Evolutionary conservation across 2,113 vertebrate genomes (phyloP).

Genomic region (Corythoichthys haematopterus): DNA sequence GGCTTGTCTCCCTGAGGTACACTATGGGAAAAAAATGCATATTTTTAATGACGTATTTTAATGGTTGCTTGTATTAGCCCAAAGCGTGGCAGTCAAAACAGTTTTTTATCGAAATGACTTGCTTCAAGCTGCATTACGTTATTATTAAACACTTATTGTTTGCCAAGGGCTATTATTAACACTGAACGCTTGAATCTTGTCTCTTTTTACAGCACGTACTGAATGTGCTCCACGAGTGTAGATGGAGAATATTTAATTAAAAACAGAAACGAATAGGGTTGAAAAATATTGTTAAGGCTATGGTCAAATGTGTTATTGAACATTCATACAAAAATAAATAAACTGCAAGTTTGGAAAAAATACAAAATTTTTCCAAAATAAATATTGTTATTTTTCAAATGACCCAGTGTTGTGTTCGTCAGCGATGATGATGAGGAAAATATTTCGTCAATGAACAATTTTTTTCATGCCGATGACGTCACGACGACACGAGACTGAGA

Average conservation of each 20-base stretch:
- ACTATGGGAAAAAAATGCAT: not conserved
- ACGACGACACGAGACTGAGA: no score
- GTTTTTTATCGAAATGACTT: not conserved
- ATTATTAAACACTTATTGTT: not conserved
- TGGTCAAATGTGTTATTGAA: not conserved
- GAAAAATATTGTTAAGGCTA: not conserved
- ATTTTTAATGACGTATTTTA: not conserved
- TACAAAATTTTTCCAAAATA: no score
- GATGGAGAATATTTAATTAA: not conserved
- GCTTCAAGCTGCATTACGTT: not conserved
- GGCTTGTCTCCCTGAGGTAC: not conserved
- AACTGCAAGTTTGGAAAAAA: no score
- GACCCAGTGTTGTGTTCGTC: no score
- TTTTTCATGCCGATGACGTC: no score
- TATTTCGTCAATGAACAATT: no score
- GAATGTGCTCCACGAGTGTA: not conserved
- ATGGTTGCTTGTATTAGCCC: constrained; percentile 1
- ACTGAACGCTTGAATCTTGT: not conserved
- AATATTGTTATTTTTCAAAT: no score
- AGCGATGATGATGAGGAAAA: no score
- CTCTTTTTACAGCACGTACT: not conserved
- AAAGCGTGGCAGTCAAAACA: not conserved
- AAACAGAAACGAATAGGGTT: not conserved
- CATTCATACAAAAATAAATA: no score
- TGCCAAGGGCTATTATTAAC: not conserved